phyloP scores from a whole-genome alignment of 2,797 vertebrate genomes.

The Lepus townsendii region DNA sequence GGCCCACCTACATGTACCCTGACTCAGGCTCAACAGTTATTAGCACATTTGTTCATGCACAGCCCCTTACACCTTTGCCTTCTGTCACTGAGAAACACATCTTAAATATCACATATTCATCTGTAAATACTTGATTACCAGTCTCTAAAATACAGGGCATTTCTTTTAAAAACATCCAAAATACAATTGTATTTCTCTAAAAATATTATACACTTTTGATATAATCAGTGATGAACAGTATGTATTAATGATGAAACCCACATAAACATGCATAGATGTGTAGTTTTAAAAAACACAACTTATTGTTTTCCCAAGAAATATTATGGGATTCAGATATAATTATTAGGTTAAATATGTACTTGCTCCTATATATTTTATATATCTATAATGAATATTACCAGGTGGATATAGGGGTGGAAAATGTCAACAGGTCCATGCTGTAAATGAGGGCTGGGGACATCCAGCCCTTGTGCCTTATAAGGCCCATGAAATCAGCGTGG shows the following conservation, averaged over 20 bases:
- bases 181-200: neutral
- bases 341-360: neutral
- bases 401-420: too few species aligned
- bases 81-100: rapidly evolving
- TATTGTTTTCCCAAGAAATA: neutral
- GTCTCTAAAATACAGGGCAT: neutral
- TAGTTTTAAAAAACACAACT: neutral
- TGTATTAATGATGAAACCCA: neutral
- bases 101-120: rapidly evolving
- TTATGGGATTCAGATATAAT: neutral
- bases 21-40: rapidly evolving
- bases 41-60: rapidly evolving
- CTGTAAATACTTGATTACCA: rapidly evolving
- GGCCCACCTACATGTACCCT: rapidly evolving
- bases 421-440: too few species aligned
- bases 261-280: rapidly evolving
- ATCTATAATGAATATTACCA: neutral
- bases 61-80: neutral
- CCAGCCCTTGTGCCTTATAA: too few species aligned
- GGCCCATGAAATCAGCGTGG: too few species aligned
- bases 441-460: too few species aligned
- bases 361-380: neutral
- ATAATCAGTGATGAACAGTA: neutral
- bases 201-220: neutral
- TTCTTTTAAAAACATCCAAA: neutral